These are phyloP conservation scores for Lampris incognitus DNA, from an alignment of 2,113 vertebrate genomes.

Conservation along the genomic window DNA sequence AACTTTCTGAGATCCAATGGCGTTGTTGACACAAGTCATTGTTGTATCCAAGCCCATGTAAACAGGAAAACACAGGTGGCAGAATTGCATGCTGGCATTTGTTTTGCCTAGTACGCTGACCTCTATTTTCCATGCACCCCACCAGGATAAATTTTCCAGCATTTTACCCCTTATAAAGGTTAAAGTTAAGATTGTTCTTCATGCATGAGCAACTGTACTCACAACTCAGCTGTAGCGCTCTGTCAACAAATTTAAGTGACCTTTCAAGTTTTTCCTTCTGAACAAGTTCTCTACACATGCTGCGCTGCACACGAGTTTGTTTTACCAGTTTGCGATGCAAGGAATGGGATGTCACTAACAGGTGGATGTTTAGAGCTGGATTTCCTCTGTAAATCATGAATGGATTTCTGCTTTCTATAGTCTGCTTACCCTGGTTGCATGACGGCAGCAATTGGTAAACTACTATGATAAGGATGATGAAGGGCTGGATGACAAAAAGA, in stretches of 20 bases:
- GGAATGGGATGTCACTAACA: too few species aligned
- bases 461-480: background rate
- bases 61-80: conserved; percentile 17
- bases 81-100: background rate
- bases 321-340: background rate
- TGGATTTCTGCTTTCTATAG: background rate
- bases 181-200: background rate
- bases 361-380: conserved; percentile 8
- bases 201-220: background rate
- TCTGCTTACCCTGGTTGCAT: background rate
- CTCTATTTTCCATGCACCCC: conserved; percentile 67
- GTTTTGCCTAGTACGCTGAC: conserved; percentile 3
- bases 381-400: background rate
- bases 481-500: background rate
- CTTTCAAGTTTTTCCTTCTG: conserved; percentile 42
- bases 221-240: background rate
- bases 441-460: too few species aligned
- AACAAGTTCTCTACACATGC: conserved; percentile 31
- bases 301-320: conserved; percentile 17
- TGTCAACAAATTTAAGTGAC: background rate
- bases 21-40: conserved; percentile 20
- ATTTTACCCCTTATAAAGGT: background rate
- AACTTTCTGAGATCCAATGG: too few species aligned
- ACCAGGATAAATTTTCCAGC: conserved; percentile 49
- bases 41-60: background rate